These are phyloP conservation scores for Cheilosia soror DNA, from an alignment of 2,888 invertebrate genomes.

Conservation along the genomic window DNA sequence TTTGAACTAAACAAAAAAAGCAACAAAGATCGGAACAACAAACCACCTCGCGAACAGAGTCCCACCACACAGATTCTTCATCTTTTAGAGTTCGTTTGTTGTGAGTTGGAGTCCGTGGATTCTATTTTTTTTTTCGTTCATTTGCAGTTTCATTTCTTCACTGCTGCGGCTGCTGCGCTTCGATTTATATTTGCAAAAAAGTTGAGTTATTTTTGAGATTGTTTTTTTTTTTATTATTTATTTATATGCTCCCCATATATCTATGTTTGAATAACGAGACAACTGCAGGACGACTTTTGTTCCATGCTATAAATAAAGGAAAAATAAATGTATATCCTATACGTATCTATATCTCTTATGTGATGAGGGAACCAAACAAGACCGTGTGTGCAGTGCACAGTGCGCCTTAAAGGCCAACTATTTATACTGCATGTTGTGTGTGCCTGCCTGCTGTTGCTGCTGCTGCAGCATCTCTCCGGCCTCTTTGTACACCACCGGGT, in stretches of 20 bases:
- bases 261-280: constrained; percentile 75
- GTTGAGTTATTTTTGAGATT: constrained; percentile 67
- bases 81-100: constrained; percentile 64
- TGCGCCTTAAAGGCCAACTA: constrained; percentile 68
- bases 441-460: constrained; percentile 24
- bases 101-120: constrained; percentile 51
- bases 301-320: constrained; percentile 59
- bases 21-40: constrained; percentile 59
- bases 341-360: constrained; percentile 45
- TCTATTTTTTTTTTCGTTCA: constrained; percentile 36
- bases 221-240: constrained; percentile 35
- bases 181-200: constrained; percentile 69
- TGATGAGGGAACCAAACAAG: constrained; percentile 43
- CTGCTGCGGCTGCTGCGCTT: constrained; percentile 44
- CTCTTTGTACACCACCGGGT: constrained; percentile 53
- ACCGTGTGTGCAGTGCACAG: constrained; percentile 55
- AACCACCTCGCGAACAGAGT: constrained; percentile 50
- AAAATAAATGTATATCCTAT: constrained; percentile 15
- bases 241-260: constrained; percentile 69
- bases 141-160: constrained; percentile 40
- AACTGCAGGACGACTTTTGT: constrained; percentile 74
- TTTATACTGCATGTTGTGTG: constrained; percentile 66
- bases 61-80: constrained; percentile 57
- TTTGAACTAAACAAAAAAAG: constrained; percentile 37
- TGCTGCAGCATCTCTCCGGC: constrained; percentile 42